Evolutionary conservation across 2,888 invertebrate genomes (phyloP), one percentile per base, ranked within the genome.

Genomic region (Synanthedon vespiformis): DNA sequence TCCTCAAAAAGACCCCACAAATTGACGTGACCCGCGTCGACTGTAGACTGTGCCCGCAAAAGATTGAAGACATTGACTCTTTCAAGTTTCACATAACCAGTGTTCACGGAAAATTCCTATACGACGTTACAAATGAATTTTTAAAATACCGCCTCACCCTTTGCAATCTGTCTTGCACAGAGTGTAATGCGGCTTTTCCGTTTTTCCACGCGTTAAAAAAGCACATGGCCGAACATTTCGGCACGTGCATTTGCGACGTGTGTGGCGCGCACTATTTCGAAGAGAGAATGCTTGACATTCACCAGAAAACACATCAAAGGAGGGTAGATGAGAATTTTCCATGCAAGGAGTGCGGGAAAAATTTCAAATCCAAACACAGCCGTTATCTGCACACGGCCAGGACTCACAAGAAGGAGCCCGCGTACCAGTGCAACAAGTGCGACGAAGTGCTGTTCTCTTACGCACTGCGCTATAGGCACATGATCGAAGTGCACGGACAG

Each of bases 231-330:
- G 76, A 80, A 5, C 84, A 84, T 57, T 85, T 85, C 27, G 82
- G 83, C 0, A 77, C 79, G 0, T 80, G 76, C 8, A 77, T 84
- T 0, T 88, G 88, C 8, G 80, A 85, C 48, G 60, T 79, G 0
- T 86, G 85, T 55, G 81, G 86, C 0, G 88, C 86, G 0, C 80
- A 84, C 49, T 89, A 89, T 51, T 78, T 88, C 10, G 85, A 88
- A 51, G 77, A 80, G 2, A 64, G 83, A 0, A 89, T 89, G 64
- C 57, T 89, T 12, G 53, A 74, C 1, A 61, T 82, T 14, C 86
- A 90, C 59, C 70, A 79, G 34, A 75, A 78, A 13, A 72, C 76
- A 0, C 86, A 85, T 49, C 72, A 77, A 50, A 74, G 72, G 51
- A 79, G 65, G 6, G 67, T 81, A 1, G 88, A 87, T 2, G 84